Percentiles rank a stretch among this genome's conserved stretches.
phyloP scores from a whole-genome alignment of 1,140 invertebrate genomes.

The Drosophila varians region DNA sequence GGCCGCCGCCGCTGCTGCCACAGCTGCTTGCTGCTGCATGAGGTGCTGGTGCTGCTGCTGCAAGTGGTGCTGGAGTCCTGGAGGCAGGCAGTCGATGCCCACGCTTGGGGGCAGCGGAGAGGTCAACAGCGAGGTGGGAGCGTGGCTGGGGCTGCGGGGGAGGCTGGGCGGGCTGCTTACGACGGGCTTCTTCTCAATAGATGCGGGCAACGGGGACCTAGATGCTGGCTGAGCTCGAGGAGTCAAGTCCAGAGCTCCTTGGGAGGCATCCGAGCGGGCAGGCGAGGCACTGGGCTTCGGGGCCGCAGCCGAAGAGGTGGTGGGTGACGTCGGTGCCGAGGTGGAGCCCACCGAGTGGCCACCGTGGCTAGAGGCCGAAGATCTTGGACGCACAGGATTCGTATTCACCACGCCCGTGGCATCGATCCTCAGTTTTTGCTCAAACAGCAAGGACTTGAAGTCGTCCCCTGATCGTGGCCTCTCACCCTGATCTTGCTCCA shows the following conservation, averaged over 20 bases:
- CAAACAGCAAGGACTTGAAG: slow-evolving; percentile 76
- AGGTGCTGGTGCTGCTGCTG: slow-evolving; percentile 80
- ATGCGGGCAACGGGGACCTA: slow-evolving; percentile 26
- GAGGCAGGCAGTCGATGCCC: slow-evolving; percentile 72
- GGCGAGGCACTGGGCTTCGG: slow-evolving; percentile 73
- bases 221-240: slow-evolving; percentile 81
- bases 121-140: slow-evolving; percentile 30
- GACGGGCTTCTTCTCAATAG: slow-evolving; percentile 41
- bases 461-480: slow-evolving; percentile 75
- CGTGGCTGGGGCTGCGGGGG: slow-evolving; percentile 36
- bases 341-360: slow-evolving; percentile 67
- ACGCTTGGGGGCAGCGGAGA: slow-evolving; percentile 59
- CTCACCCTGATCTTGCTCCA: slow-evolving; percentile 47
- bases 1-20: slow-evolving; percentile 65
- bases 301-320: slow-evolving; percentile 1
- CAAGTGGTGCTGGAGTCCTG: slow-evolving; percentile 72
- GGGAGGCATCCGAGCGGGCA: slow-evolving; percentile 84
- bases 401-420: slow-evolving; percentile 64
- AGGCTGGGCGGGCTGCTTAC: slow-evolving; percentile 44
- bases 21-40: slow-evolving; percentile 77
- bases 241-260: slow-evolving; percentile 86
- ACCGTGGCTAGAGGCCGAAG: slow-evolving; percentile 60
- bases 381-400: slow-evolving; percentile 48
- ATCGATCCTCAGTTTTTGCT: slow-evolving; percentile 79
- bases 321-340: slow-evolving; percentile 70